A percentile compares a stretch with the other conserved stretches of the same genome.
These are phyloP conservation scores for Porites cylindrica DNA, from an alignment of 92 coral and sea anemone species.

Conservation along the genomic window DNA sequence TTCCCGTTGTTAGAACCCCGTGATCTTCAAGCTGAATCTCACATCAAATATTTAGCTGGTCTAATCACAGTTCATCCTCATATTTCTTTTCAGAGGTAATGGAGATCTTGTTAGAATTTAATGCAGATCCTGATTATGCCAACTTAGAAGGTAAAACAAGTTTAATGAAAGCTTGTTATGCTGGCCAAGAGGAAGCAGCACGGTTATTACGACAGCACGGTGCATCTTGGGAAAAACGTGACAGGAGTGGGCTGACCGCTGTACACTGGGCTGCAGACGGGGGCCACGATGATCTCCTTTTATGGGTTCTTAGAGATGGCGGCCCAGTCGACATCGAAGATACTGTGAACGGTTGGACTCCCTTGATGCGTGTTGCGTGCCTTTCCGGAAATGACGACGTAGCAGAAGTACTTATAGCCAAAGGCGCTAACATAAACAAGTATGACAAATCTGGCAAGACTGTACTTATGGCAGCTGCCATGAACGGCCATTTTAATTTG, in stretches of 20 bases:
- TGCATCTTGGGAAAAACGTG: conserved; percentile 87
- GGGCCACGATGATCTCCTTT: conserved; percentile 91
- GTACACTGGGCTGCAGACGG: conserved; percentile 99
- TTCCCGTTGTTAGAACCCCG: too few species aligned
- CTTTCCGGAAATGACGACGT: conserved; percentile 90
- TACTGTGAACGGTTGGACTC: conserved; percentile 87
- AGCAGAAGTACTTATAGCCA: conserved; percentile 82
- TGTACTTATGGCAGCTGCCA: conserved; percentile 94
- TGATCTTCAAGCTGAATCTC: too few species aligned
- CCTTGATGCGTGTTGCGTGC: conserved; percentile 97
- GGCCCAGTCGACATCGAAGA: conserved; percentile 90
- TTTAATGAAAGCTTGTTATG: conserved; percentile 91
- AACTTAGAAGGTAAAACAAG: conserved; percentile 88
- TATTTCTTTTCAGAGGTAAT: conserved; percentile 67
- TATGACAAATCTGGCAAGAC: conserved; percentile 95
- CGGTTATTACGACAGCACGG: conserved; percentile 83
- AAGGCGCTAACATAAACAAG: conserved; percentile 92
- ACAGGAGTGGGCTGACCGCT: conserved; percentile 94
- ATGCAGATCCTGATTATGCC: conserved; percentile 87
- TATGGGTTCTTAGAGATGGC: conserved; percentile 85
- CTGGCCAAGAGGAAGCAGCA: conserved; percentile 89
- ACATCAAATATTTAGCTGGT: not conserved
- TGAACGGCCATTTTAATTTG: conserved; percentile 95
- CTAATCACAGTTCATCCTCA: not conserved
- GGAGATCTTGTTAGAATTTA: conserved; percentile 85